Evolutionary conservation across 2,888 invertebrate genomes (phyloP), one percentile per base, ranked within the genome.

Genomic region (Cheilosia vernalis): DNA sequence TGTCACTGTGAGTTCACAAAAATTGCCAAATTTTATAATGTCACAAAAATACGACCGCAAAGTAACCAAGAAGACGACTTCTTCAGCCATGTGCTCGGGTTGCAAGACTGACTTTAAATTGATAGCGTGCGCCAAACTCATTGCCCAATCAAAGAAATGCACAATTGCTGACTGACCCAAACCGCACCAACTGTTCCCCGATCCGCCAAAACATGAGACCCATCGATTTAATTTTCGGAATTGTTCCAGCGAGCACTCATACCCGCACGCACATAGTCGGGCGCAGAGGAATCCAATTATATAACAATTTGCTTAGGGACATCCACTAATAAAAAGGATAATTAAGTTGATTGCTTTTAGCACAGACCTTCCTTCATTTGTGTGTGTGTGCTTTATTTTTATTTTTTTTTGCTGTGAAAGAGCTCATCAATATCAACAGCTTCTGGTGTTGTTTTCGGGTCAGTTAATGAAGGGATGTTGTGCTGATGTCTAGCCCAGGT

Each of bases 251-350:
- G 27, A 64, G 47, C 51, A 64, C 69, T 64, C 44, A 55, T 42
- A 51, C 49, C 66, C 42, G 37, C 37, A 37, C 13, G 10, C 13
- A 37, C 13, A 19, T 53, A 74, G 61, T 21, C 51, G 47, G 61
- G 63, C 70, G 70, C 67, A 56, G 58, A 61, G 40, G 76, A 63
- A 63, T 85, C 85, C 85, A 85, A 85, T 85, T 85, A 85, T 81
- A 77, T 85, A 85, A 85, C 85, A 85, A 85, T 85, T 85, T 85
- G 81, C 85, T 81, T 73, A 85, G 72, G 85, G 85, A 85, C 85
- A 85, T 81, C 56, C 72, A 85, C 81, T 81, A 81, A 85, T 85
- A 85, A 85, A 85, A 85, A 81, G 85, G 85, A 85, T 85, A 85
- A 85, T 85, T 81, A 81, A 85, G 76, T 81, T 85, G 85, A 85